Evolutionary conservation across 2,113 vertebrate species (phyloP), one percentile per base, ranked within the genome.

Genomic region (Climacteris rufus): DNA sequence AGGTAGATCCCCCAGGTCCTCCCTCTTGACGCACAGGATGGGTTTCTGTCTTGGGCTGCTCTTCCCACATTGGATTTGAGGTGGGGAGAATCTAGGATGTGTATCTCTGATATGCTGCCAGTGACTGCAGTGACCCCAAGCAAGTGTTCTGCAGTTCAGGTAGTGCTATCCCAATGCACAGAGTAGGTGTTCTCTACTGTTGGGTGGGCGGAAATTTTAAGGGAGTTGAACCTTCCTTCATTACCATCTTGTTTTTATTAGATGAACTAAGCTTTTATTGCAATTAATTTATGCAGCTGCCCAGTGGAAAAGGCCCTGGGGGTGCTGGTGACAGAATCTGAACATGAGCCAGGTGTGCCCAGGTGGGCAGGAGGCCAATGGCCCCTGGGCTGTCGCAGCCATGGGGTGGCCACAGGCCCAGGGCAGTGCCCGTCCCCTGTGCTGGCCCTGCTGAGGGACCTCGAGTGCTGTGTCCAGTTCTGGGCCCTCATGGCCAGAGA

Each of bases 161-260:
- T 27, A 30, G 16, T 45, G 3, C 28, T 45, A 14, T 59, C 49
- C 25, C 22, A 37, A 24, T 6, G 39, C 53, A 53, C 0, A 0
- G 69, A 22, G 7, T 17, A 45, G 40, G 23, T 54, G 14, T 40
- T 72, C 22, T 27, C 7, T 14, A 24, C 13, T 64, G 77, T 6
- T 25, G 35, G 7, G 12, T 72, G 28, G 16, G 24, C 50, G 54
- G 25, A 6, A 9, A 59, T 49, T 57, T 57, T n/a, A 39, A 66
- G 18, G n/a, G 52, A 64, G 11, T 22, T 45, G 61, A 75, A 65
- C 21, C 28, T 68, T 53, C 16, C 18, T 71, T 53, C 35, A 24
- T 28, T 59, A 17, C 30, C 49, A 7, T 28, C 10, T 52, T 74
- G 17, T 25, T 64, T 78, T 37, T 18, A 6, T 60, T 74, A 21